Evolutionary conservation across 2,888 invertebrate genomes (phyloP).

Genomic region (Cyaniris semiargus): DNA sequence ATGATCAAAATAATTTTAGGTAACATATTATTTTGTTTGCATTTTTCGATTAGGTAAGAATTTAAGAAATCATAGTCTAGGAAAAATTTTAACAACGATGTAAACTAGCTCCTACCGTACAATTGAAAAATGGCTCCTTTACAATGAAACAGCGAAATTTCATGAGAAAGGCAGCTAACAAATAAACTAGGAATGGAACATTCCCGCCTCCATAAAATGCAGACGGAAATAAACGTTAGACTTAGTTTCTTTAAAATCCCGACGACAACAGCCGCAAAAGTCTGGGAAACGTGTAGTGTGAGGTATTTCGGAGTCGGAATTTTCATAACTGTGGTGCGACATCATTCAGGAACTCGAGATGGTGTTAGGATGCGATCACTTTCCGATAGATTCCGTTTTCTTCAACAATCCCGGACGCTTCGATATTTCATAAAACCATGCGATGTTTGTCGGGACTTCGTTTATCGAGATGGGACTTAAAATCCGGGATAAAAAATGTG

Average conservation of each 20-base stretch:
- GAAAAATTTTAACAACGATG: slow-evolving; percentile 2
- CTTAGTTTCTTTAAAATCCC: slow-evolving; percentile 73
- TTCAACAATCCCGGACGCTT: slow-evolving; percentile 32
- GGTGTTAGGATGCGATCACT: slow-evolving; percentile 58
- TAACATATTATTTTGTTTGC: not conserved
- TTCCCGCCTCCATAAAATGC: slow-evolving; percentile 76
- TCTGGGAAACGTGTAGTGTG: slow-evolving; percentile 75
- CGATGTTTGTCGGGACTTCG: not conserved
- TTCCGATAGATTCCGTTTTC: slow-evolving; percentile 54
- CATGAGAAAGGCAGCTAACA: slow-evolving; percentile 74
- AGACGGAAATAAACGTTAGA: slow-evolving; percentile 75
- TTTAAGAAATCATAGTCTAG: not conserved
- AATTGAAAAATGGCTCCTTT: slow-evolving; percentile 66
- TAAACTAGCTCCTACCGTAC: slow-evolving; percentile 5
- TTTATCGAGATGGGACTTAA: too few species aligned
- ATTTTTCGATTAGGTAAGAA: not conserved
- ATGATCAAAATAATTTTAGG: too few species aligned
- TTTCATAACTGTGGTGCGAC: slow-evolving; percentile 71
- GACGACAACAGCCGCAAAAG: slow-evolving; percentile 74
- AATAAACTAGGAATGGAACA: slow-evolving; percentile 76
- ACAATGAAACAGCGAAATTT: slow-evolving; percentile 78
- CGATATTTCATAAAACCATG: not conserved
- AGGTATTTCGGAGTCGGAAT: slow-evolving; percentile 74
- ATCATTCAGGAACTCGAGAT: slow-evolving; percentile 59
- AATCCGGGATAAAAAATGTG: too few species aligned